Percentiles rank a stretch among this genome's conserved stretches.
Evolutionary conservation across 2,797 vertebrate species (phyloP).

Genomic region (Lacerta viridis): DNA sequence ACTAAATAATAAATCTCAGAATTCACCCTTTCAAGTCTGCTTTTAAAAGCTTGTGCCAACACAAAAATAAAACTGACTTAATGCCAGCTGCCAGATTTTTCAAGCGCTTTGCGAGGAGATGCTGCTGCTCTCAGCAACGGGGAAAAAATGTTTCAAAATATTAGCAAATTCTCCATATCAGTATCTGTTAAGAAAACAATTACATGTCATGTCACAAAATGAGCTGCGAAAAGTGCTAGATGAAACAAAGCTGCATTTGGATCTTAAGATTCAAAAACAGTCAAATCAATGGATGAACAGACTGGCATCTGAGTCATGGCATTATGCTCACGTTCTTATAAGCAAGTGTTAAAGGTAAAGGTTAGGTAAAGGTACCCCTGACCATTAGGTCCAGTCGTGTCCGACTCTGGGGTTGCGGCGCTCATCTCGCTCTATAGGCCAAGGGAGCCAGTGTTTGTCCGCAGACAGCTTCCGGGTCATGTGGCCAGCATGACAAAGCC

Average conservation of each 20-base stretch:
- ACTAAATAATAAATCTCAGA: constrained; percentile 42
- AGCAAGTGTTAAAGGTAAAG: neutral
- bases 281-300: neutral
- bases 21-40: constrained; percentile 39
- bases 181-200: constrained; percentile 16
- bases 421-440: too few relatives aligned
- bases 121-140: neutral
- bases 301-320: neutral
- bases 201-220: neutral
- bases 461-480: too few relatives aligned
- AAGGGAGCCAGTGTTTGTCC: too few relatives aligned
- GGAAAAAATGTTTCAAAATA: constrained; percentile 19
- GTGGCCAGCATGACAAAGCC: too few relatives aligned
- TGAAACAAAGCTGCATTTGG: constrained; percentile 1
- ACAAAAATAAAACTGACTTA: constrained; percentile 9
- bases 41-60: constrained; percentile 43
- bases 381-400: too few relatives aligned
- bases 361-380: too few relatives aligned
- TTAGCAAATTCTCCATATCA: constrained; percentile 3
- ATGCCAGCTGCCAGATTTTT: constrained; percentile 32
- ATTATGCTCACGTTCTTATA: neutral
- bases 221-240: neutral
- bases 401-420: too few relatives aligned
- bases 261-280: constrained; percentile 1
- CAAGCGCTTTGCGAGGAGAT: neutral